phyloP scores from a whole-genome alignment of 1,140 invertebrate genomes.

The Nomia melanderi region DNA sequence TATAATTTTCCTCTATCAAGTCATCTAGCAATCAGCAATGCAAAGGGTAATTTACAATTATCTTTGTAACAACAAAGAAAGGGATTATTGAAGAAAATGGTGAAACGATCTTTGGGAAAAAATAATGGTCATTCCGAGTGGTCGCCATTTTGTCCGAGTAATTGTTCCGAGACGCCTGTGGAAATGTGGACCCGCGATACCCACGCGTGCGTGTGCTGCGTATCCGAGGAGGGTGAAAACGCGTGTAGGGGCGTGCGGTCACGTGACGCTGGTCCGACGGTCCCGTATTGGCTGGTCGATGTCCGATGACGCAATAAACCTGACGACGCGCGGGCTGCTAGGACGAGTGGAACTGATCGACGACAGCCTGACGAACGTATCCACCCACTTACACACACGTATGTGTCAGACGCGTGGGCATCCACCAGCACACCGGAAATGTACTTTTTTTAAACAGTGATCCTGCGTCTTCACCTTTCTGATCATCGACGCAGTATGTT shows the following conservation, averaged over 20 bases:
- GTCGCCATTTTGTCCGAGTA: constrained; percentile 54
- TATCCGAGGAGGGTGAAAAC: constrained; percentile 6
- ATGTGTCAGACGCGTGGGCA: background rate
- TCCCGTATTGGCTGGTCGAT: constrained; percentile 54
- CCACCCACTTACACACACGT: constrained; percentile 37
- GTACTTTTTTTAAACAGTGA: background rate
- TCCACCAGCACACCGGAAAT: constrained; percentile 36
- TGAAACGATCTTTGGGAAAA: background rate
- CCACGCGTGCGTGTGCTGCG: constrained; percentile 24
- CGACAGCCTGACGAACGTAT: constrained; percentile 47
- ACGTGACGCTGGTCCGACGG: constrained; percentile 45
- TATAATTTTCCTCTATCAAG: too few species aligned
- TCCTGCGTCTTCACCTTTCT: background rate
- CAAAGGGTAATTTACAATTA: too few species aligned
- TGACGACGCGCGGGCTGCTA: constrained; percentile 48
- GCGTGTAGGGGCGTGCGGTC: constrained; percentile 41
- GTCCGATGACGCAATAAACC: constrained; percentile 57
- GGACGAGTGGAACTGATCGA: constrained; percentile 28
- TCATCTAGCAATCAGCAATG: too few species aligned
- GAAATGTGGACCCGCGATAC: background rate
- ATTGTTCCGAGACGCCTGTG: constrained; percentile 21
- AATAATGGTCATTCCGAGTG: constrained; percentile 21
- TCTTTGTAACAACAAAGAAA: background rate
- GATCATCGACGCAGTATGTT: background rate
- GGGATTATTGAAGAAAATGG: background rate